Conservation (phyloP, 2,113 vertebrate genomes). For the Monarcha castaneiventris region DNA sequence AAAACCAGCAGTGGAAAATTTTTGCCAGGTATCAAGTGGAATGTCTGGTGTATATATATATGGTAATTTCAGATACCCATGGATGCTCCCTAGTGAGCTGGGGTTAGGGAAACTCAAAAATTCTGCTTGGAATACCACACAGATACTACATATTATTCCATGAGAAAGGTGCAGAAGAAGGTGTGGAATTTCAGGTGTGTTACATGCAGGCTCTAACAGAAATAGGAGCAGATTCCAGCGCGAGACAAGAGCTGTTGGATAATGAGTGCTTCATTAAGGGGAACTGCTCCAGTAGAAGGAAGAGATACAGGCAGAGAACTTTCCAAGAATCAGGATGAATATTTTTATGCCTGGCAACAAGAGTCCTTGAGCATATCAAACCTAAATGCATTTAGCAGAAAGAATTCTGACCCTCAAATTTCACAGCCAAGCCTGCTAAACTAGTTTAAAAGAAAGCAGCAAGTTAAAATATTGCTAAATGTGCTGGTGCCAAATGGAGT, state of each 20-base stretch:
- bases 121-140: background rate
- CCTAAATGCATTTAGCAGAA: background rate
- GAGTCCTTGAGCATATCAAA: background rate
- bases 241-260: fast-evolving
- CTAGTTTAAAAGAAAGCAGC: background rate
- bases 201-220: background rate
- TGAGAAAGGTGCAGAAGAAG: background rate
- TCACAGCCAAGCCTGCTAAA: background rate
- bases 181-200: background rate
- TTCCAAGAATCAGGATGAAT: background rate
- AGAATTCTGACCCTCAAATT: background rate
- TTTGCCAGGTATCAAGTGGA: background rate
- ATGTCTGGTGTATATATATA: background rate
- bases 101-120: background rate
- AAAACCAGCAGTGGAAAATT: background rate
- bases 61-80: background rate
- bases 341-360: background rate
- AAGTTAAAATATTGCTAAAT: background rate
- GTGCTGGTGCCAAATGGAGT: background rate
- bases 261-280: background rate
- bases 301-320: background rate
- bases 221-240: background rate
- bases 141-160: fast-evolving
- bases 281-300: background rate
- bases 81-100: background rate